Percentiles rank a stretch among this genome's conserved stretches.
phyloP scores from a whole-genome alignment of 2,113 vertebrate species.

The Turnix velox region DNA sequence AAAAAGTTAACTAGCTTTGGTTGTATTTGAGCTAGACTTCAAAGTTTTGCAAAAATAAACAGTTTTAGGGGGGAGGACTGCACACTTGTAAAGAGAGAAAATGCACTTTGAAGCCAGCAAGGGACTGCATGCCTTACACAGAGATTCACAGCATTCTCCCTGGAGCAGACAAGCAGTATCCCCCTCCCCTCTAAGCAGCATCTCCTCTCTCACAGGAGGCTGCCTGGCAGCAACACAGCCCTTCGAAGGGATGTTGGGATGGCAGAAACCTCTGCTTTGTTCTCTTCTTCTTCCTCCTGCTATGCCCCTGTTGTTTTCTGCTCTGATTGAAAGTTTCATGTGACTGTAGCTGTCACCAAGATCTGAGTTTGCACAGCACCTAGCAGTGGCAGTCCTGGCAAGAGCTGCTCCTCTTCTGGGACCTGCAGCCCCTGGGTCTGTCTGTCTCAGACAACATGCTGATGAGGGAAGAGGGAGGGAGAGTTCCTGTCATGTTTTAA shows the following conservation, averaged over 20 bases:
- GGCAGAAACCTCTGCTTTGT: constrained; percentile 27
- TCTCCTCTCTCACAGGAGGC: not conserved
- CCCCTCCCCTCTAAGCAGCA: not conserved
- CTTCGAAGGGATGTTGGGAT: not conserved
- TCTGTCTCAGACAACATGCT: not conserved
- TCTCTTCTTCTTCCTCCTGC: constrained; percentile 10
- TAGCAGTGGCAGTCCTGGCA: constrained; percentile 1
- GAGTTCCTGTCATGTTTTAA: not conserved
- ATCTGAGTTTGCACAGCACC: constrained; percentile 38
- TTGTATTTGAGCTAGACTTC: constrained; percentile 47
- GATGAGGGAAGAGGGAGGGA: not conserved
- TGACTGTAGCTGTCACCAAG: constrained; percentile 3
- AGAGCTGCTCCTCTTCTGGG: not conserved
- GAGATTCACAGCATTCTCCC: constrained; percentile 37
- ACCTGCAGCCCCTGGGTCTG: not conserved
- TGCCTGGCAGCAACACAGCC: not conserved
- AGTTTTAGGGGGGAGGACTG: constrained; percentile 30
- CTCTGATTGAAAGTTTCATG: constrained; percentile 37
- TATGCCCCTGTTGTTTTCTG: constrained; percentile 9
- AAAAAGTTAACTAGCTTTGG: not conserved
- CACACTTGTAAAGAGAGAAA: constrained; percentile 42
- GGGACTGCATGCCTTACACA: not conserved
- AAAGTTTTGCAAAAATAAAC: constrained; percentile 61
- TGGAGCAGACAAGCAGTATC: constrained; percentile 13
- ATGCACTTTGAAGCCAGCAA: constrained; percentile 50